Percentiles rank a stretch among this genome's conserved stretches.
Conservation (phyloP, 37 sponge, comb jelly and placozoan species). For the Axinella damicornis region DNA sequence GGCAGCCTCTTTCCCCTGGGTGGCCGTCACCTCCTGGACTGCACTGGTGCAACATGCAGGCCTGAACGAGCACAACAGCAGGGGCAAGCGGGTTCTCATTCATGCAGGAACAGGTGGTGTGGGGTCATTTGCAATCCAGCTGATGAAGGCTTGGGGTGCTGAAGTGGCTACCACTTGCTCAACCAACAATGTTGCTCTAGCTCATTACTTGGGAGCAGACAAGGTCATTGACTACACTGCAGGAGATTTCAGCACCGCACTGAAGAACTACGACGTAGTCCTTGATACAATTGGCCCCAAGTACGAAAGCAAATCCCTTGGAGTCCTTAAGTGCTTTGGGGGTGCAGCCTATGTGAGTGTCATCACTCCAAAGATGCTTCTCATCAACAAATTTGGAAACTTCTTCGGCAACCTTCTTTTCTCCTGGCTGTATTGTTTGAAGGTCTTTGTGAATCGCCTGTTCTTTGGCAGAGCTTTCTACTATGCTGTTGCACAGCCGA, state of each 20-base stretch:
- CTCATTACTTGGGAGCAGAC: constrained; percentile 80
- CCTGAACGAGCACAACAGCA: constrained; percentile 40
- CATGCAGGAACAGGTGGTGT: constrained; percentile 84
- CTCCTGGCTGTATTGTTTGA: constrained; percentile 57
- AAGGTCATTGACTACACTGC: constrained; percentile 69
- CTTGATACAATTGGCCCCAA: constrained; percentile 60
- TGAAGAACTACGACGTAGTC: constrained; percentile 75
- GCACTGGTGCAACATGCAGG: constrained; percentile 83
- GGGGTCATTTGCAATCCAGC: constrained; percentile 83
- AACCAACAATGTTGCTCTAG: constrained; percentile 45
- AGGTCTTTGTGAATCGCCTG: constrained; percentile 52
- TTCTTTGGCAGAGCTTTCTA: constrained; percentile 59
- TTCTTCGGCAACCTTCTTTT: constrained; percentile 54
- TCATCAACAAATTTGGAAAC: constrained; percentile 24
- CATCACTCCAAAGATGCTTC: constrained; percentile 29
- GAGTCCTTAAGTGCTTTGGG: constrained; percentile 67
- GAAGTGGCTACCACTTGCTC: constrained; percentile 78
- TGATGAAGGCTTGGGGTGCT: constrained; percentile 91
- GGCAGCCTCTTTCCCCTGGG: constrained; percentile 87
- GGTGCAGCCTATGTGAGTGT: constrained; percentile 67
- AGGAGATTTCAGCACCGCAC: constrained; percentile 44
- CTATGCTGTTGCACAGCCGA: constrained; percentile 57
- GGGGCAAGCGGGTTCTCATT: constrained; percentile 76
- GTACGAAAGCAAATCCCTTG: constrained; percentile 49
- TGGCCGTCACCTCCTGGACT: constrained; percentile 77